Base-by-base conservation (phyloP, 2,888 invertebrate genomes). In the Drosophila stalkeri region DNA sequence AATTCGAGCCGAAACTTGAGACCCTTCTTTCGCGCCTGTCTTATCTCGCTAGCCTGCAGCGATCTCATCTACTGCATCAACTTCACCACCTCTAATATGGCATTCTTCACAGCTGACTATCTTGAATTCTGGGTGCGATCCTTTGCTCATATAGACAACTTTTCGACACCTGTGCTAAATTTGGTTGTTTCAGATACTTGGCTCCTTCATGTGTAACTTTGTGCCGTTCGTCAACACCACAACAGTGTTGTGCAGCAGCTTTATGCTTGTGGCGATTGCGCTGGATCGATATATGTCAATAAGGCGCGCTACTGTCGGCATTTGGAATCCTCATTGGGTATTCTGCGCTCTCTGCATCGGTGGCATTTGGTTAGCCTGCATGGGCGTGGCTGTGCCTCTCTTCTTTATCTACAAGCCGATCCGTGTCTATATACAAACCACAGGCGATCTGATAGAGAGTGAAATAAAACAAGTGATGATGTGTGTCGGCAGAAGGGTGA, bases 271-370 rank as follows among this genome's bases (percentile, higher is more conserved):
- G 14, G 93, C 93, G 18, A 94, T 95, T 23, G 94, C 95, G 3
- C 73, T 94, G 59, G 95, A 95, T 83, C 93, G 95, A 57, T 95
- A 94, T 75, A 91, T 93, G 87, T 94, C 93, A 46, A 93, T 94
- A 1, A 93, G 93, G 59, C 92, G 93, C 46, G 92, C 93, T 1
- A 85, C 93, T n/a, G 91, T 90, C n/a, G 75, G 82, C 9, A 79
- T 82, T 23, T 94, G 94, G 94, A 93, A 94, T 79, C 94, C 94
- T 0, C 87, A 82, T 51, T 80, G 83, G 9, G 73, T 82, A 31
- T 90, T 86, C 54, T 94, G 94, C 77, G 47, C 91, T 14, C 31
- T 92, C 1, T 88, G 90, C 55, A 88, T 93, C 52, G 60, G 89
- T 3, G 55, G 88, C 20, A 86, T 94, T 23, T 94, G 94, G 94